Conservation (phyloP, 2,113 vertebrate genomes). For the Dunckerocampus dactyliophorus region DNA sequence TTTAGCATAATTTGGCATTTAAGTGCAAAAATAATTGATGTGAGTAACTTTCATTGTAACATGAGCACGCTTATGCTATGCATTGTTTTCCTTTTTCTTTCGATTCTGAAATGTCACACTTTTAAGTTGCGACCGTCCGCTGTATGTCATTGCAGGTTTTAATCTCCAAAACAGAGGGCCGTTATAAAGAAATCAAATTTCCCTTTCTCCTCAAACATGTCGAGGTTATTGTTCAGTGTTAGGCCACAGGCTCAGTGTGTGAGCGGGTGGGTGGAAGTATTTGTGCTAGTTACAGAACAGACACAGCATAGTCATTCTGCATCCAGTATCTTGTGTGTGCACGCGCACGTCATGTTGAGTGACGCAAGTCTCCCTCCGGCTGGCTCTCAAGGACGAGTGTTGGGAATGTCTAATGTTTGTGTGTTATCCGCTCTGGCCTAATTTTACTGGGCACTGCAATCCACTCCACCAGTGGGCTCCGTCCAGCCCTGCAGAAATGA, state of each 20-base stretch:
- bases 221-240: slow-evolving; percentile 39
- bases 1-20: too few relatives aligned
- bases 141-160: neutral
- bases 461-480: slow-evolving; percentile 1
- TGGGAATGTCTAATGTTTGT: slow-evolving; percentile 1
- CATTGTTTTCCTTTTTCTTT: too few relatives aligned
- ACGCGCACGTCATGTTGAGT: slow-evolving; percentile 35
- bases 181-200: too few relatives aligned
- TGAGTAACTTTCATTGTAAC: too few relatives aligned
- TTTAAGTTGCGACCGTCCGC: too few relatives aligned
- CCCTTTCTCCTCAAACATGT: slow-evolving; percentile 44
- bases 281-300: slow-evolving; percentile 68
- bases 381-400: slow-evolving; percentile 30
- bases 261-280: slow-evolving; percentile 48
- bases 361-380: slow-evolving; percentile 55
- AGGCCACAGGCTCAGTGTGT: slow-evolving; percentile 37
- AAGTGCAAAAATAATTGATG: too few relatives aligned
- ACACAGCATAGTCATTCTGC: slow-evolving; percentile 40
- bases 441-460: slow-evolving; percentile 12
- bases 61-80: too few relatives aligned
- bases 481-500: neutral
- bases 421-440: slow-evolving; percentile 20
- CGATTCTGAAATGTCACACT: too few relatives aligned
- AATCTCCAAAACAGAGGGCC: neutral
- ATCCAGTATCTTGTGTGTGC: slow-evolving; percentile 37